These are phyloP conservation scores for Scelioninae gen. 1 DNA, from an alignment of 2,888 invertebrate species.

Conservation along the genomic window DNA sequence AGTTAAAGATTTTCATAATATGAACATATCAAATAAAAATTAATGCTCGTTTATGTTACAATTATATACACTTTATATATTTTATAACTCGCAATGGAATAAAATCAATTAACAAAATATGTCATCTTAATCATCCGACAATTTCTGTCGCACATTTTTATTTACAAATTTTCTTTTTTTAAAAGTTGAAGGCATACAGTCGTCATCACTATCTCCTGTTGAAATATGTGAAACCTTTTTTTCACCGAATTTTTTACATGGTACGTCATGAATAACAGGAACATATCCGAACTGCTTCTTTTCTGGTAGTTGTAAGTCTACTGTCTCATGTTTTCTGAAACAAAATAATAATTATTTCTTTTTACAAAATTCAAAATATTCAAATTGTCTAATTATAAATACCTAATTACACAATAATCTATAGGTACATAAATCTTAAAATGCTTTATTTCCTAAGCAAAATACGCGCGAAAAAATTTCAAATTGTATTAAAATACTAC, in stretches of 20 bases:
- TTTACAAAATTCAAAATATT: neutral
- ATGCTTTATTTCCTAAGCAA: too few species aligned
- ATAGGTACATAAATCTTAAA: too few species aligned
- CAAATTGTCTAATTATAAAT: neutral
- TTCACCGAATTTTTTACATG: conserved; percentile 87
- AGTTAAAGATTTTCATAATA: too few species aligned
- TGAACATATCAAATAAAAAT: too few species aligned
- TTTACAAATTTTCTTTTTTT: conserved; percentile 89
- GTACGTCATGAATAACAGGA: conserved; percentile 84
- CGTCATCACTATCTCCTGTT: conserved; percentile 85
- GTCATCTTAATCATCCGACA: conserved; percentile 86
- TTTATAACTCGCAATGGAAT: too few species aligned
- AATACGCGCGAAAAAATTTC: too few species aligned
- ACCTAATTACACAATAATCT: too few species aligned
- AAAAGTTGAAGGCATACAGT: conserved; percentile 85
- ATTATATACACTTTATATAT: too few species aligned
- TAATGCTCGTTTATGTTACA: too few species aligned
- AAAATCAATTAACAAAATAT: too few species aligned
- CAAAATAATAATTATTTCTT: conserved; percentile 1
- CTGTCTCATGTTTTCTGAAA: conserved; percentile 85
- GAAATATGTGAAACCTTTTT: conserved; percentile 85
- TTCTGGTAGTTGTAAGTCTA: conserved; percentile 90
- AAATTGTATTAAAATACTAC: too few species aligned
- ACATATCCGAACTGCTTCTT: conserved; percentile 80
- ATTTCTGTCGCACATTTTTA: conserved; percentile 88